Evolutionary conservation across 2,888 invertebrate species (phyloP), one percentile per base, ranked within the genome.

Genomic region (Melangyna quadrimaculata): DNA sequence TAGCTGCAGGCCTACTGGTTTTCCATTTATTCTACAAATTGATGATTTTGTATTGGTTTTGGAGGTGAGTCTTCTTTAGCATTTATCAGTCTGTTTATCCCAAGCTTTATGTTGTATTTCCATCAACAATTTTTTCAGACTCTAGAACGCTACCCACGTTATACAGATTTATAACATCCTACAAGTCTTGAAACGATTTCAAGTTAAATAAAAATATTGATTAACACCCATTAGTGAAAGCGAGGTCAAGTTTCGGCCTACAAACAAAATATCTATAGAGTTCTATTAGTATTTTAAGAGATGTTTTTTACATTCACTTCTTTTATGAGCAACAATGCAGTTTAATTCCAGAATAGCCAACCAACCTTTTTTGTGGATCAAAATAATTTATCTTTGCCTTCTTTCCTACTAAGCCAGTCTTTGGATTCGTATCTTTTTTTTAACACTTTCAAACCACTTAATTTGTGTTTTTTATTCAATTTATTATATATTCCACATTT

Each of bases 391-490:
- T 40, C 22, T 61, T 40, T 40, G 8, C n/a, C 37, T 24, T 61
- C 24, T 61, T n/a, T 22, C n/a, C 27, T 27, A 12, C 2, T 7
- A n/a, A 29, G 4, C 29, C 10, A 53, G 17, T 9, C 0, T 53
- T 29, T 22, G 3, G 14, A 27, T 40, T 24, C 27, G 19, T 37
- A 35, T 45, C 19, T 45, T 0, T 24, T 40, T n/a, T 71, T 22
- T 24, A 24, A 45, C 74, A 74, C 70, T 65, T 75, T 75, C 45
- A 59, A 53, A 67, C 53, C 70, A 67, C 75, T 61, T 75, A 78
- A 78, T 75, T 72, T 72, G 17, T 53, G 29, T 65, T 79, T n/a
- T 84, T 59, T 67, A 67, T 72, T 79, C 57, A 45, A 69, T 59
- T 75, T 32, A 71, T 45, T 57, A 57, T n/a, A n/a, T n/a, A n/a